phyloP scores from a whole-genome alignment of 2,113 vertebrate species.

The Cololabis saira region DNA sequence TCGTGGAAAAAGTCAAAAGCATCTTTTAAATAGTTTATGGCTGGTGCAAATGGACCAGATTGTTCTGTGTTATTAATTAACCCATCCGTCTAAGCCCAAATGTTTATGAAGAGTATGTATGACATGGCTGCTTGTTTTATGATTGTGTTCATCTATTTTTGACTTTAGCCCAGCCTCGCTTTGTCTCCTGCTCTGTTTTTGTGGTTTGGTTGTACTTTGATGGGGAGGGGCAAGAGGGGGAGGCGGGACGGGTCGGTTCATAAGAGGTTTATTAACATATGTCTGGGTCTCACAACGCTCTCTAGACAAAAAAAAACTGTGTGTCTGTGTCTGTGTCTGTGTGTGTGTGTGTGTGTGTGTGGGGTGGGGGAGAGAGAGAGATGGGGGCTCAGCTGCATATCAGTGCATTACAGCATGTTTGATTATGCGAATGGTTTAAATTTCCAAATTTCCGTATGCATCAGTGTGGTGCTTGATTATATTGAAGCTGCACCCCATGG shows the following conservation, averaged over 20 bases:
- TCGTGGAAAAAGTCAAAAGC: conserved; percentile 18
- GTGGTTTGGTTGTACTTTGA: conserved; percentile 50
- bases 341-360: no score
- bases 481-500: conserved; percentile 51
- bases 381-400: conserved; percentile 57
- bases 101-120: conserved; percentile 9
- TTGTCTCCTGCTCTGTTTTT: conserved; percentile 54
- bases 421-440: conserved; percentile 71
- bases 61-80: conserved; percentile 1
- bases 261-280: conserved; percentile 67
- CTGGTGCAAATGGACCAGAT: not conserved
- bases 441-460: conserved; percentile 55
- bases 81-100: not conserved
- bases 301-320: conserved; percentile 4
- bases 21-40: not conserved
- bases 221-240: conserved; percentile 22
- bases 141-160: conserved; percentile 43
- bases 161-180: conserved; percentile 50
- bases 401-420: conserved; percentile 50
- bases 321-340: conserved; percentile 25
- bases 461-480: conserved; percentile 52
- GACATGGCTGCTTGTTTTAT: conserved; percentile 17
- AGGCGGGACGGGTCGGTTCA: conserved; percentile 25
- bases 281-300: conserved; percentile 38
- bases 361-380: conserved; percentile 5